A percentile compares a stretch with the other conserved stretches of the same genome.
phyloP scores from a whole-genome alignment of 2,888 invertebrate species.

The Rhorus exstirpatorius region DNA sequence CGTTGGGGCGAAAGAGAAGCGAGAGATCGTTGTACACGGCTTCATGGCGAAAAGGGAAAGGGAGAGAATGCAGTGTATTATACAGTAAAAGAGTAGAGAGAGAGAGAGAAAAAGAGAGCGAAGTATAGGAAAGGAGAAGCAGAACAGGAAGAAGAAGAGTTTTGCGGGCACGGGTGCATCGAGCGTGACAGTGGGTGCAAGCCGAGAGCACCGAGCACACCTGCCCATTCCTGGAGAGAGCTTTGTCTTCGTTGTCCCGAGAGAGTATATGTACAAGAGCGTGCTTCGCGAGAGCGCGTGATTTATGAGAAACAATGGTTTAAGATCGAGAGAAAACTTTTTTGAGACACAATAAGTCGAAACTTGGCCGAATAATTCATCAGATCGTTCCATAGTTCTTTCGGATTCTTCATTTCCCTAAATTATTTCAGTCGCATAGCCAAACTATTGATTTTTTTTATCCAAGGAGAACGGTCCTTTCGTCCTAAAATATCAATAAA shows the following conservation, averaged over 20 bases:
- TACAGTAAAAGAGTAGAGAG: slow-evolving; percentile 36
- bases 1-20: slow-evolving; percentile 42
- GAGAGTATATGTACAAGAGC: slow-evolving; percentile 41
- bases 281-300: slow-evolving; percentile 46
- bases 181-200: slow-evolving; percentile 85
- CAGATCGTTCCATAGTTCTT: neutral
- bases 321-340: slow-evolving; percentile 26
- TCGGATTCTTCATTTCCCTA: neutral
- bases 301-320: slow-evolving; percentile 66
- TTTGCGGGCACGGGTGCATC: slow-evolving; percentile 83
- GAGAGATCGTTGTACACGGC: slow-evolving; percentile 44
- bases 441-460: no score
- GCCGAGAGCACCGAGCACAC: slow-evolving; percentile 78
- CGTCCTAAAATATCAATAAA: neutral
- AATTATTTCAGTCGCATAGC: no score
- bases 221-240: slow-evolving; percentile 83
- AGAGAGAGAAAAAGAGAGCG: slow-evolving; percentile 44
- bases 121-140: slow-evolving; percentile 70
- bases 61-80: slow-evolving; percentile 50
- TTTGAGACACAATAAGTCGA: neutral
- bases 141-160: slow-evolving; percentile 75
- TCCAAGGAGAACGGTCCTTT: no score
- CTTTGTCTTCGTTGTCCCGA: slow-evolving; percentile 57
- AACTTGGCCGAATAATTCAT: slow-evolving; percentile 20
- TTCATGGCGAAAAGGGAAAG: slow-evolving; percentile 30